Evolutionary conservation across 2,888 invertebrate genomes (phyloP).

Genomic region (Liodrosophila aerea): DNA sequence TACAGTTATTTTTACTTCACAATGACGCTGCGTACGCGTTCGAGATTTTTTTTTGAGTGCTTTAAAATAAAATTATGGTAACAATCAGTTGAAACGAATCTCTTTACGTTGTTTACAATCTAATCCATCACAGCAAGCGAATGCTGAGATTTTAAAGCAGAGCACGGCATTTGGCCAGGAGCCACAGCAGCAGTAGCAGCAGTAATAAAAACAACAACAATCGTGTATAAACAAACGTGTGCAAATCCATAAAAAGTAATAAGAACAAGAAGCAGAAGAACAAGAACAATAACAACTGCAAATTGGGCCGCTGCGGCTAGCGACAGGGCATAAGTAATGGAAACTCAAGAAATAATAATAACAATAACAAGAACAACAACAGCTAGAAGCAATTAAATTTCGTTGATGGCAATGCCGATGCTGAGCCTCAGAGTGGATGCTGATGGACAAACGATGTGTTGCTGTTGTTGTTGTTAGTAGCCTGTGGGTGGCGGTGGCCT

Average conservation of each 20-base stretch:
- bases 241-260: conserved; percentile 44
- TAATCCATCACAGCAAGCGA: background rate
- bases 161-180: conserved; percentile 7
- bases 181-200: background rate
- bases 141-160: conserved; percentile 8
- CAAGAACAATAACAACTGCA: conserved; percentile 34
- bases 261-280: conserved; percentile 30
- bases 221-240: conserved; percentile 53
- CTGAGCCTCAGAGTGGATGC: conserved; percentile 14
- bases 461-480: conserved; percentile 27
- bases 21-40: conserved; percentile 39
- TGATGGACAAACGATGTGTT: conserved; percentile 40
- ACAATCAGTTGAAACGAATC: background rate
- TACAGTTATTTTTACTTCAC: conserved; percentile 14
- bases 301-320: conserved; percentile 27
- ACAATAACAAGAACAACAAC: background rate
- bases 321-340: conserved; percentile 5
- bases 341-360: conserved; percentile 6
- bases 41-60: conserved; percentile 36
- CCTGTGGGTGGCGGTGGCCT: conserved; percentile 32
- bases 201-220: conserved; percentile 18
- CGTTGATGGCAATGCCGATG: conserved; percentile 24
- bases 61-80: conserved; percentile 13
- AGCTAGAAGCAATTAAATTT: conserved; percentile 17
- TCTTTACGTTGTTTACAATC: background rate